Base-by-base conservation (phyloP, 2,797 vertebrate genomes). In the Acomys russatus region DNA sequence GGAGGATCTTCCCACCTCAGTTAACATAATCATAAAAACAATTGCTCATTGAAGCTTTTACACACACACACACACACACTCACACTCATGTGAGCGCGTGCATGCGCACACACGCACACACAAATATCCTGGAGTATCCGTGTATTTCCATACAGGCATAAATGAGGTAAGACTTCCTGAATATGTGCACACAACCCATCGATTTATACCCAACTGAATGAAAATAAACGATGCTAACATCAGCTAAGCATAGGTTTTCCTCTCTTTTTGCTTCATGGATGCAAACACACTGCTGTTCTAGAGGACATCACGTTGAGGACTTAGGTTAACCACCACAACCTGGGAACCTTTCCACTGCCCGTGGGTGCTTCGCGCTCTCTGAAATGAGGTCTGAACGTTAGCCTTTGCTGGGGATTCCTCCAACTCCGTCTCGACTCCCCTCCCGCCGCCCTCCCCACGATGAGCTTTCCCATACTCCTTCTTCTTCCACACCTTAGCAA, bases 331-430 rank as follows among this genome's bases (percentile, higher is more conserved):
- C 59, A 63, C 25, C n/a, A 38, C 56, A 63, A 11, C 22, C 7
- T 51, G 74, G 18, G 59, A 93, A 68, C 12, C n/a, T 71, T 78
- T 6, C 49, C 70, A 86, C 66, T 70, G 30, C 5, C 14, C 44
- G 3, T 3, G 0, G 49, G 49, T 78, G 14, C 6, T 25, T 0
- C 10, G 35, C 1, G 12, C 10, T 20, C 25, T 63, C 63, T 44
- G 9, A 56, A 49, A 18, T 20, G 79, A 85, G 15, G 9, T 56
- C 77, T 28, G 28, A 63, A 82, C 8, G 7, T 63, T n/a, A 77
- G n/a, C 63, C 63, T 71, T 77, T 44, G 1, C 15, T 51, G 63
- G 38, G 28, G 82, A 25, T 38, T 49, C 63, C 49, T 68, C 44
- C 28, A 51, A 38, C 44, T 68, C 61, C 59, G 76, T 49, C 73